Base-by-base conservation (phyloP, 2,113 vertebrate species). In the Daphoenositta chrysoptera region DNA sequence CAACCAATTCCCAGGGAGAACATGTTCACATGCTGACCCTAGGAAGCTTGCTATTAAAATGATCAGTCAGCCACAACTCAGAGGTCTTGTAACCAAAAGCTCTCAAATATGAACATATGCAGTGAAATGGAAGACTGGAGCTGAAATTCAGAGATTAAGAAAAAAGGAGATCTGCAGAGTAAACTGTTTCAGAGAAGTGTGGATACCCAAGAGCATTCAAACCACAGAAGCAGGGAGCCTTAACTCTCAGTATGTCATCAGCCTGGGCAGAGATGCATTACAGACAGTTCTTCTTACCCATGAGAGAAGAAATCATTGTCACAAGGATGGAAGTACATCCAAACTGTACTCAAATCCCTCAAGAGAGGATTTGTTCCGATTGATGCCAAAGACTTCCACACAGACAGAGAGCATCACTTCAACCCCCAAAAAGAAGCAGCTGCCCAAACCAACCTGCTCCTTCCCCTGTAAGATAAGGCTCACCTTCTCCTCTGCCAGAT, bases 401-500 rank as follows among this genome's bases (percentile, higher is more conserved):
- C 10, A 84, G 72, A 26, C n/a, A 93, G 28, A 69, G 5, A 15
- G 23, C 27, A 94, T 71, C 45, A 45, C 31, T 66, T 77, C 19
- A 51, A 51, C 5, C 4, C 40, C 51, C 2, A 0, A 35, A 76
- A 85, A 56, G 18, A 70, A 92, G 58, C 11, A 68, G 50, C n/a
- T 68, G 39, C n/a, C 40, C 61, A 47, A 75, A 91, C 14, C 21
- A 57, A 61, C 15, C 27, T 48, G 44, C 15, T 75, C 6, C 58
- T 47, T 80, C 8, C 15, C 27, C 30, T 57, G 5, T 2, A 26
- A 40, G 21, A 13, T 26, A 24, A 54, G 7, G 28, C 98, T 94
- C 87, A 99, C 99, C 99, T 99, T 99, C 96, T 99, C 99, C 91
- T 99, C 99, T 28, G 99, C 99, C 96, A 99, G 96, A 83, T 99